phyloP scores from a whole-genome alignment of 2,888 invertebrate genomes.

The Punctoribates punctum region DNA sequence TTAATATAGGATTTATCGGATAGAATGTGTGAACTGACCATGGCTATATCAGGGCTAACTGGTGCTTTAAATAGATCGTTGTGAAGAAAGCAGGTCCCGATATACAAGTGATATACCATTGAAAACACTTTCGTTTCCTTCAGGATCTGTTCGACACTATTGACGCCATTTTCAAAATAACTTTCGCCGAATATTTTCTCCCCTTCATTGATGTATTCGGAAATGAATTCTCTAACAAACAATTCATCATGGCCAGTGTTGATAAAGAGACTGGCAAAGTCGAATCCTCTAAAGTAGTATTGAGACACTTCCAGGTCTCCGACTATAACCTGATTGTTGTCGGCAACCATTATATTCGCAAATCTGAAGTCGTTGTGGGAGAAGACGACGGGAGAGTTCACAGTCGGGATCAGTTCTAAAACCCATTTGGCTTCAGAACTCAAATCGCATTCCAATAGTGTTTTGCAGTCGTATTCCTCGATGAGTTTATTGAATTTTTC shows the following conservation, averaged over 20 bases:
- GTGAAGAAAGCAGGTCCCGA: not conserved
- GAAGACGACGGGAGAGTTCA: constrained; percentile 12
- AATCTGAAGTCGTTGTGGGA: constrained; percentile 32
- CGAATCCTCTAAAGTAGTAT: constrained; percentile 20
- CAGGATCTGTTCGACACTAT: not conserved
- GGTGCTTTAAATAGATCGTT: not conserved
- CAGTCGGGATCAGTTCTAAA: not conserved
- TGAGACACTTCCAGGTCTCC: constrained; percentile 29
- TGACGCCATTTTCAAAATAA: not conserved
- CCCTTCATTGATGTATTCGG: not conserved
- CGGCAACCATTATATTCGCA: constrained; percentile 17
- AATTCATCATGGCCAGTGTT: not conserved
- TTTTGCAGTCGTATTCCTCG: constrained; percentile 20
- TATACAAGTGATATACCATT: not conserved
- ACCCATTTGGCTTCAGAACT: constrained; percentile 29
- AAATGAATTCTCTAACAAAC: not conserved
- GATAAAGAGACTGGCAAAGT: not conserved
- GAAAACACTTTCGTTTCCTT: not conserved
- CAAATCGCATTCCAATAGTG: constrained; percentile 28
- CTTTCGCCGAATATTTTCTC: not conserved
- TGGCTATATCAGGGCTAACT: too few relatives aligned
- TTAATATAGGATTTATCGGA: too few relatives aligned
- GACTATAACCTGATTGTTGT: not conserved
- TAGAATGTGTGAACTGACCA: too few relatives aligned
- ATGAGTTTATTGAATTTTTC: not conserved